These are phyloP conservation scores for Ginglymostoma cirratum DNA, from an alignment of 2,113 vertebrate genomes.

Conservation along the genomic window DNA sequence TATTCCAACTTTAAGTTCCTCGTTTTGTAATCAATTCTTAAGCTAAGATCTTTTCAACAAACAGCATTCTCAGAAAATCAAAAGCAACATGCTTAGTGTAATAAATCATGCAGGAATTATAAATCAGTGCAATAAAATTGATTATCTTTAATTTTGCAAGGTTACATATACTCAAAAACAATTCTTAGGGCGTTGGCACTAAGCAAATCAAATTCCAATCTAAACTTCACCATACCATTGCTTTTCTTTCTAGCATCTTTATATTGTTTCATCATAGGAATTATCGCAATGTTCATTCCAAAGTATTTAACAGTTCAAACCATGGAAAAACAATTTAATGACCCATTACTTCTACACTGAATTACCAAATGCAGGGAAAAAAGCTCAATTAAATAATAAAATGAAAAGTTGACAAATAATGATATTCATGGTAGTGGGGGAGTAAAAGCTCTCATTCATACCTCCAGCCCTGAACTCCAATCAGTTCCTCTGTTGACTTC, in stretches of 20 bases:
- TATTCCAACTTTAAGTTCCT: not conserved
- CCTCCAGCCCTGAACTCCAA: constrained; percentile 38
- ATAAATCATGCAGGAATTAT: not conserved
- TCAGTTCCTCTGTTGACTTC: constrained; percentile 31
- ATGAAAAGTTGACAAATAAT: constrained; percentile 7
- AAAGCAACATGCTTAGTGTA: not conserved
- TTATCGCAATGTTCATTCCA: not conserved
- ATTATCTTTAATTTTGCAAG: constrained; percentile 4
- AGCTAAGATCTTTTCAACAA: not conserved
- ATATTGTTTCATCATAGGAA: constrained; percentile 1
- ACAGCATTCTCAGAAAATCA: not conserved
- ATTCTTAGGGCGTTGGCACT: not conserved
- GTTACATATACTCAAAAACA: not conserved
- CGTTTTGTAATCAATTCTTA: not conserved
- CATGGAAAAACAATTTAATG: constrained; percentile 25
- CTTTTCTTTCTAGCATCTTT: not conserved
- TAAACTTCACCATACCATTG: not conserved
- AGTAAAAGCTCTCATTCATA: constrained; percentile 13
- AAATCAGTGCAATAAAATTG: not conserved
- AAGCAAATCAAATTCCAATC: not conserved
- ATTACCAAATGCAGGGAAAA: not conserved
- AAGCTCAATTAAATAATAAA: not conserved
- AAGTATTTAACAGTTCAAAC: constrained; percentile 16
- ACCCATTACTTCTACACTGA: constrained; percentile 6
- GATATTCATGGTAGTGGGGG: not conserved